phyloP scores from a whole-genome alignment of 2,113 vertebrate genomes.

The Oreochromis spilurus region DNA sequence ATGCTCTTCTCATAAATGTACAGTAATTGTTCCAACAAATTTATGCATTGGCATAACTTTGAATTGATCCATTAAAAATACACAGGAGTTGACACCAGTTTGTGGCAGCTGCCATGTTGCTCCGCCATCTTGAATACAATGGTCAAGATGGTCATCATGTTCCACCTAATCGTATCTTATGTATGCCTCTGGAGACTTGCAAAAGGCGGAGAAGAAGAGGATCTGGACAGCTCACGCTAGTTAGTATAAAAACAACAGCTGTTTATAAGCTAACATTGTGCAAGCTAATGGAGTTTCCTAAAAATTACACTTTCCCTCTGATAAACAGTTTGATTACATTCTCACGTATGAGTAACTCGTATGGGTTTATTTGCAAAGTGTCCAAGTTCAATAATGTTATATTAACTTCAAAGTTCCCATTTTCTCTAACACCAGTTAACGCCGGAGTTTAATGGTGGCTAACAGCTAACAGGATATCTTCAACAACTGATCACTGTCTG shows the following conservation, averaged over 20 bases:
- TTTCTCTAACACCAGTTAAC: background rate
- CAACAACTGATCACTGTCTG: background rate
- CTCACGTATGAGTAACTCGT: background rate
- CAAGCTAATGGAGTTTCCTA: background rate
- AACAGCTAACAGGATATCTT: background rate
- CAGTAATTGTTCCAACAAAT: background rate
- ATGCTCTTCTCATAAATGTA: background rate
- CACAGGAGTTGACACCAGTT: background rate
- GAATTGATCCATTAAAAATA: background rate
- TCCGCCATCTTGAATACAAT: accelerated
- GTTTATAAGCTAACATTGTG: background rate
- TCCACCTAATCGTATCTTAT: background rate
- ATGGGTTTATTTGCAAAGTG: background rate
- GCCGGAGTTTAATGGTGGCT: background rate
- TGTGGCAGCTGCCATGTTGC: background rate
- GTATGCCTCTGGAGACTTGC: background rate
- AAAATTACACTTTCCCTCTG: background rate
- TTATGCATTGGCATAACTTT: background rate
- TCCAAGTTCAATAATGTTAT: background rate
- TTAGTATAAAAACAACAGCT: background rate
- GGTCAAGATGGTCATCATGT: background rate
- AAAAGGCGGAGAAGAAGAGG: accelerated
- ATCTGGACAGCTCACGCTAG: background rate
- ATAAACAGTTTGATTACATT: background rate
- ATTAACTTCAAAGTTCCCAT: background rate